Evolutionary conservation across 2,888 invertebrate genomes (phyloP).

Genomic region (Chalcis sispes): DNA sequence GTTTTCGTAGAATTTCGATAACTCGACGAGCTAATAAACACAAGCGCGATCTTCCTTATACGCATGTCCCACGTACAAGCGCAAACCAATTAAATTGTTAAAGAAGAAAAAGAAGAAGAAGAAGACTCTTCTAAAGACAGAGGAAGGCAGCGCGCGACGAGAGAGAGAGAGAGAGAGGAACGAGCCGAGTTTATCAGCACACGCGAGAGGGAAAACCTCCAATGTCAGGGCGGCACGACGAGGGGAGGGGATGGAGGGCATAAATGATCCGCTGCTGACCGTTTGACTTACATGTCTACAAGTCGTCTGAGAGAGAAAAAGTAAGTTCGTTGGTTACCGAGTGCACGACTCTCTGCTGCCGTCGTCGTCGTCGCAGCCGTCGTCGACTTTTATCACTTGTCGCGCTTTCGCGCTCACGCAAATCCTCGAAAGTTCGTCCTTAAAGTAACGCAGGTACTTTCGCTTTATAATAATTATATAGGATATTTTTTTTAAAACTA

Average conservation of each 20-base stretch:
- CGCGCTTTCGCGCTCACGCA: no score
- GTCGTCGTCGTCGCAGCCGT: conserved; percentile 8
- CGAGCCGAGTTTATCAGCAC: conserved; percentile 3
- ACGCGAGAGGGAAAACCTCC: conserved; percentile 57
- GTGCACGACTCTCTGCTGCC: no score
- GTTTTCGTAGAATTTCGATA: conserved; percentile 42
- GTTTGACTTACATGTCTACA: conserved; percentile 60
- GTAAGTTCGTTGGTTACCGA: conserved; percentile 47
- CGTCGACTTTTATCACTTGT: neutral
- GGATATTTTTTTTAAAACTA: no score
- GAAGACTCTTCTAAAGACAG: neutral
- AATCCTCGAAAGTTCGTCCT: no score
- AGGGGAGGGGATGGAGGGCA: conserved; percentile 64
- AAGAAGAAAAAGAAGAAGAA: neutral
- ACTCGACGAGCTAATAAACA: conserved; percentile 1
- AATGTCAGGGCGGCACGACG: conserved; percentile 59
- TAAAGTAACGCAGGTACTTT: no score
- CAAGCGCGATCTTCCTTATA: neutral
- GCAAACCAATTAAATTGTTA: no score
- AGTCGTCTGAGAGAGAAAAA: conserved; percentile 61
- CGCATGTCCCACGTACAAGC: no score
- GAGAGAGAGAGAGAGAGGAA: conserved; percentile 5
- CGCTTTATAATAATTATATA: no score
- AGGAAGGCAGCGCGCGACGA: neutral
- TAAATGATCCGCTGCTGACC: conserved; percentile 67